Conservation (phyloP, 1,140 invertebrate genomes). For the Bombus soroeensis region DNA sequence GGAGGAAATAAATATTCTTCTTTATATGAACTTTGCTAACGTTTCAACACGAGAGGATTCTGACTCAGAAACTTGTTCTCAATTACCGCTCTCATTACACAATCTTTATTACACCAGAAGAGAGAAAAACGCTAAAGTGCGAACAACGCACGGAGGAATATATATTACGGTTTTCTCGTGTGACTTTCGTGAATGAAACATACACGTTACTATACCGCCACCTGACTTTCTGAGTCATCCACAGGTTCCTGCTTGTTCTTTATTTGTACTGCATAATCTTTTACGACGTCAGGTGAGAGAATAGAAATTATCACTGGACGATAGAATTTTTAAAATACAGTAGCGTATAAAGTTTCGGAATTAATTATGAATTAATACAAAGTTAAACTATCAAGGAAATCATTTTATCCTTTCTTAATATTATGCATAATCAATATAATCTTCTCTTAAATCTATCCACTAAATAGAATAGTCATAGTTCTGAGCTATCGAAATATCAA, state of each 20-base stretch:
- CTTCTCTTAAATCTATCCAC: not conserved
- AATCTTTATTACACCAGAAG: not conserved
- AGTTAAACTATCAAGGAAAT: not conserved
- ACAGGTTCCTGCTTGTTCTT: not conserved
- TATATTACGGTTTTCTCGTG: not conserved
- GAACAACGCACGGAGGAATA: not conserved
- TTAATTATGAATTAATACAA: not conserved
- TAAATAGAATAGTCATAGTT: not conserved
- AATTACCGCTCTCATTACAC: not conserved
- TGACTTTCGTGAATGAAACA: not conserved
- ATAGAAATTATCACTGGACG: not conserved
- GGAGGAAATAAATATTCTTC: not conserved
- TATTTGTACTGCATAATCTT: too few species aligned
- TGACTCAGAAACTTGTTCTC: conserved; percentile 8
- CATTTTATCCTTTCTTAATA: not conserved
- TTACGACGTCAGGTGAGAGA: not conserved
- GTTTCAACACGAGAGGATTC: not conserved
- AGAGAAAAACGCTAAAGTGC: not conserved
- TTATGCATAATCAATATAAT: not conserved
- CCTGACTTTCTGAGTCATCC: not conserved
- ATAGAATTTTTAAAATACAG: not conserved
- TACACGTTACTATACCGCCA: not conserved
- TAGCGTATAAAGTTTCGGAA: not conserved
- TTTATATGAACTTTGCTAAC: not conserved
- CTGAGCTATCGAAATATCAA: not conserved